Evolutionary conservation across 2,797 vertebrate species (phyloP), one percentile per base, ranked within the genome.

Genomic region (Geotria australis): DNA sequence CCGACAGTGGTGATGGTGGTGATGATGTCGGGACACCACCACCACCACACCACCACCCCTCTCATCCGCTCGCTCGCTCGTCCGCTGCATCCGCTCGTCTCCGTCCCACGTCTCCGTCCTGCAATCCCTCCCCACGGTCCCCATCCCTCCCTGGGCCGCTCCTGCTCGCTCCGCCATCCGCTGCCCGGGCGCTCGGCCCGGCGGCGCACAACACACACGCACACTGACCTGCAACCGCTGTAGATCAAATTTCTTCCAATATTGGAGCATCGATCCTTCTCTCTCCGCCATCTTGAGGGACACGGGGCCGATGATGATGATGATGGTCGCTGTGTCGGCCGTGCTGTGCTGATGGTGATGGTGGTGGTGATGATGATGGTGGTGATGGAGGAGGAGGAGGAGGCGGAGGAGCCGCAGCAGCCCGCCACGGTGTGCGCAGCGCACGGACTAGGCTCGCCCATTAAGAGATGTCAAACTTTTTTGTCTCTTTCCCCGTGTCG

Each of bases 221-320:
- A 13, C 62, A 63, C 84, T 74, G 74, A 91, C 85, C 85, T 93
- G 83, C 57, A 91, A 79, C 76, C 83, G 83, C 77, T 80, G 80
- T 68, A 81, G 80, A 81, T 83, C 82, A 76, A 80, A 81, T 76
- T 78, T 80, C 82, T 81, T 81, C 83, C 85, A 82, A 80, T 80
- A 80, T 78, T 82, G 78, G 78, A 80, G 75, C 83, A 81, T 81
- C 79, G 83, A 85, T 83, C 85, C 83, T 80, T 81, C 83, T 71
- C 86, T 80, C 80, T 83, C 83, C 77, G 85, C 85, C 85, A 93
- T 93, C 83, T 93, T 93, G 80, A 77, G 84, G 80, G 80, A 79
- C 76, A 79, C 77, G 74, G 78, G 77, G 70, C 77, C 74, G 76
- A 70, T 72, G 73, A 38, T 24, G 24, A 3, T 3, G 24, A 3